Base-by-base conservation (phyloP, 2,113 vertebrate species). In the Cephalopterus ornatus region DNA sequence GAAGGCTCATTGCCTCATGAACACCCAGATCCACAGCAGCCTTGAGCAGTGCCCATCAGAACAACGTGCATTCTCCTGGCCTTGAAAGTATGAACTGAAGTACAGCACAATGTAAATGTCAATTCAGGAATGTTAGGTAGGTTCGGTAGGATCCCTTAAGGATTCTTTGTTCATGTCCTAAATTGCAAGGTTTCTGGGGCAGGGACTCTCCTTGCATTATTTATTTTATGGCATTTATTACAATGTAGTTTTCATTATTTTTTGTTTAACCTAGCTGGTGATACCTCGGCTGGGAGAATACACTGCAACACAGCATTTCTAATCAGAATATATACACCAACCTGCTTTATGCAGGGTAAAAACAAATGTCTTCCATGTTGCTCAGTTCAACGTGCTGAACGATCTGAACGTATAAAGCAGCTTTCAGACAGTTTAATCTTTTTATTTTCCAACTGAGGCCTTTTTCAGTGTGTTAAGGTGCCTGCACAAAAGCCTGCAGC, bases 151-250 rank as follows among this genome's bases (percentile, higher is more conserved):
- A 86, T 96, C 96, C 96, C 92, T 81, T 72, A 88, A 93, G 92
- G 65, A 90, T 92, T 96, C 75, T 77, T 71, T 61, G 61, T 89
- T 94, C 90, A 47, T 78, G 88, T 75, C 93, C 96, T 96, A 84
- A 95, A 96, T 96, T 94, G 76, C 53, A 58, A 84, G 92, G 83
- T 96, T 95, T 95, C 96, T 97, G 92, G 95, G 90, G 18, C 96
- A 97, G 68, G 72, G 83, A 44, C 59, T 93, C 47, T 95, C 46
- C 49, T 84, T 94, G 63, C 86, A 67, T 96, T 96, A 85, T 95
- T 96, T 96, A 92, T 96, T 68, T 85, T 74, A 72, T 71, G 21
- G 73, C 75, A 65, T 86, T 88, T 94, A 56, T 83, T 80, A n/a
- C 27, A 71, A 37, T 56, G 28, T 39, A n/a, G 9, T 23, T 13